These are phyloP conservation scores for Willowsia nigromaculata DNA, from an alignment of 2,888 invertebrate species.

Conservation along the genomic window DNA sequence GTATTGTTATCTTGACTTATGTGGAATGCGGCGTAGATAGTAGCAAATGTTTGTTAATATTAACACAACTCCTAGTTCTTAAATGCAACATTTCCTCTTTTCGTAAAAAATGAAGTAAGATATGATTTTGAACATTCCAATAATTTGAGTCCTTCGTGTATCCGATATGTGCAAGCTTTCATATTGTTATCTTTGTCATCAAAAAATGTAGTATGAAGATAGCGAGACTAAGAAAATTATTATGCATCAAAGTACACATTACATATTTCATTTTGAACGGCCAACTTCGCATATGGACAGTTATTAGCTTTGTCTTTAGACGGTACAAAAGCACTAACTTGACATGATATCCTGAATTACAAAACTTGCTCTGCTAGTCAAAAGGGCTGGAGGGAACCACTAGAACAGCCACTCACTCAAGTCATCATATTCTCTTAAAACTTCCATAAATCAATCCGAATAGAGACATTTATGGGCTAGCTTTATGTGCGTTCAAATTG, in stretches of 20 bases:
- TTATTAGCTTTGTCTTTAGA: neutral
- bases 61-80: neutral
- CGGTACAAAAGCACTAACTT: neutral
- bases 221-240: neutral
- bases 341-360: neutral
- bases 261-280: neutral
- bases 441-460: constrained; percentile 58
- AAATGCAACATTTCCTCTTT: neutral
- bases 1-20: neutral
- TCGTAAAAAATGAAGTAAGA: too few species aligned
- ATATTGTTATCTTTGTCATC: neutral
- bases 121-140: neutral
- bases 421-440: constrained; percentile 50
- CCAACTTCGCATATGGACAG: neutral
- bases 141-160: neutral
- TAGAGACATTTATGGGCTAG: constrained; percentile 54
- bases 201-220: constrained; percentile 10
- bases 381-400: too few species aligned
- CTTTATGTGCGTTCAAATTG: constrained; percentile 43
- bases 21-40: too few species aligned
- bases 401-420: constrained; percentile 23
- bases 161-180: neutral
- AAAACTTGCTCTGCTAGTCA: neutral
- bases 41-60: neutral
- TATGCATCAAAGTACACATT: neutral